Conservation (phyloP, 2,797 vertebrate species). For the Smutsia temminckii region DNA sequence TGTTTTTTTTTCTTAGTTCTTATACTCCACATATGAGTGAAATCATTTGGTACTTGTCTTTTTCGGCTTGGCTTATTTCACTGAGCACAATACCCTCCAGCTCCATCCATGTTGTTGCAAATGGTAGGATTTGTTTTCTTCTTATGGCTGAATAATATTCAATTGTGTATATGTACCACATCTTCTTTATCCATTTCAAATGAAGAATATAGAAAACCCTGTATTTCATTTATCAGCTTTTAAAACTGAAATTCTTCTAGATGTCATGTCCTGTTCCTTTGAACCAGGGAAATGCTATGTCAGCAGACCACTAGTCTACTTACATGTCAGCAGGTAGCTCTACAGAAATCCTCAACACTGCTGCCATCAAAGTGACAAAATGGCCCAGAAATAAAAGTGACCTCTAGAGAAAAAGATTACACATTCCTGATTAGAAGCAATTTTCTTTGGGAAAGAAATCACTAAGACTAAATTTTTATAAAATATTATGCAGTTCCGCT, state of each 20-base stretch:
- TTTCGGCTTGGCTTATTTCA: no score
- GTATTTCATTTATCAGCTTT: background rate
- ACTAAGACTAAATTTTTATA: background rate
- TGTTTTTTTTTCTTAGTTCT: no score
- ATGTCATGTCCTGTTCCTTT: background rate
- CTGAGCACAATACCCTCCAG: no score
- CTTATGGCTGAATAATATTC: no score
- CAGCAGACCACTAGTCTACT: background rate
- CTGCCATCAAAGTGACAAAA: constrained; percentile 7
- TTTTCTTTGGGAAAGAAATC: constrained; percentile 40
- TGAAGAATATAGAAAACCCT: background rate
- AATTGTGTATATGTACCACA: no score
- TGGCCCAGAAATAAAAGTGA: background rate
- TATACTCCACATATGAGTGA: no score
- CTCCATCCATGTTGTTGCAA: no score
- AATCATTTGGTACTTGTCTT: no score
- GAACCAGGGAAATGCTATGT: background rate
- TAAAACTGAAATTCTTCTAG: background rate
- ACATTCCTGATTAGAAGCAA: constrained; percentile 22
- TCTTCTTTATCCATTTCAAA: no score
- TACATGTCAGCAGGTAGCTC: background rate
- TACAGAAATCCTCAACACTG: background rate
- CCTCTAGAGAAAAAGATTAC: background rate
- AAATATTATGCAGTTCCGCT: background rate
- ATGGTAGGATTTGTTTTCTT: no score